Conservation (phyloP, 2,797 vertebrate genomes). For the Micrastur ruficollis region DNA sequence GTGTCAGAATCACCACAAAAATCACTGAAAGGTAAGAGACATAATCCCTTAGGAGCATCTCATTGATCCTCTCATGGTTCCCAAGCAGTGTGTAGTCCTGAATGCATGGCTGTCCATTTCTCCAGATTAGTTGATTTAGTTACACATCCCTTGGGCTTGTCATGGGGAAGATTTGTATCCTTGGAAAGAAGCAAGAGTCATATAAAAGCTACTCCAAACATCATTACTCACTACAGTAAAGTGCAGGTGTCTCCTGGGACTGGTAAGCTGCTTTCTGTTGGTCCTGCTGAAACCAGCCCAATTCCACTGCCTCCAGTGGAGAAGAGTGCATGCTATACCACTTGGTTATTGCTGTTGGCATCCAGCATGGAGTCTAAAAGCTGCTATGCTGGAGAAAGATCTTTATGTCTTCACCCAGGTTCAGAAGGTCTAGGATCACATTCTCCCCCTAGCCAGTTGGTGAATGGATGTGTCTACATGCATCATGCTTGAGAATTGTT, state of each 20-base stretch:
- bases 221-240: not conserved
- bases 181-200: constrained; percentile 20
- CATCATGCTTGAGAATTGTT: not conserved
- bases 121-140: constrained; percentile 26
- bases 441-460: not conserved
- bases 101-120: not conserved
- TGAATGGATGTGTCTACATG: not conserved
- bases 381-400: not conserved
- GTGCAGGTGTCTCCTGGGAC: not conserved
- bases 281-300: not conserved
- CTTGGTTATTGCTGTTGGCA: not conserved
- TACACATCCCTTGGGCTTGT: constrained; percentile 6
- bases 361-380: not conserved
- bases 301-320: not conserved
- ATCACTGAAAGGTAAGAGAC: constrained; percentile 34
- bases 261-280: not conserved
- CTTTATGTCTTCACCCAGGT: not conserved
- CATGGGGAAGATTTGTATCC: not conserved
- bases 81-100: not conserved
- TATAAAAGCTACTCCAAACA: not conserved
- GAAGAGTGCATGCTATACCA: not conserved
- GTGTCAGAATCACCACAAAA: constrained; percentile 47
- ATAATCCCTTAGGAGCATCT: constrained; percentile 43
- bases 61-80: constrained; percentile 28
- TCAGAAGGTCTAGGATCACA: not conserved